Percentiles rank a stretch among this genome's conserved stretches.
Evolutionary conservation across 2,888 invertebrate genomes (phyloP).

Genomic region (Mellilla xanthometata): DNA sequence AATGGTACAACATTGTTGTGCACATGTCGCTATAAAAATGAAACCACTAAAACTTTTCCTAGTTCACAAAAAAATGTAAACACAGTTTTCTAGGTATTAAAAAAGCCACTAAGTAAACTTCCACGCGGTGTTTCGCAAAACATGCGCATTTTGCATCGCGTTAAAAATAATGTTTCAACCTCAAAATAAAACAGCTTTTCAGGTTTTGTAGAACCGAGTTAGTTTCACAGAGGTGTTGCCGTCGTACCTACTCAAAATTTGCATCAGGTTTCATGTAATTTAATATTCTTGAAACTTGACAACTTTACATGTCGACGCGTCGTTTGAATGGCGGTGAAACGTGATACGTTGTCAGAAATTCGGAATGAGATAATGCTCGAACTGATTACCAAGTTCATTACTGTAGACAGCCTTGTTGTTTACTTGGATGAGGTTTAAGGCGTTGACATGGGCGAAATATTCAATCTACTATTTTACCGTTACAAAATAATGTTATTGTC

Average conservation of each 20-base stretch:
- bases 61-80: neutral
- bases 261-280: conserved; percentile 12
- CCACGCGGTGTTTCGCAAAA: neutral
- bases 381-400: neutral
- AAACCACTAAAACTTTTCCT: neutral
- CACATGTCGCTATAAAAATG: too few species aligned
- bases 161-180: neutral
- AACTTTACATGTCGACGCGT: conserved; percentile 1
- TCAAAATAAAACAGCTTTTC: neutral
- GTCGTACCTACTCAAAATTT: neutral
- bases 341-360: too few species aligned
- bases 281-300: conserved; percentile 5
- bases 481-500: too few species aligned
- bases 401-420: neutral
- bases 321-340: conserved; percentile 4
- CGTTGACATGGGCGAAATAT: too few species aligned
- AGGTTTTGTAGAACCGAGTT: conserved; percentile 4
- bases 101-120: neutral
- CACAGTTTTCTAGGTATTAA: too few species aligned
- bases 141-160: neutral
- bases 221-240: conserved; percentile 1
- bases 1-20: too few species aligned
- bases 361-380: neutral
- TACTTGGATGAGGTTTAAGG: too few species aligned
- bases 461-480: too few species aligned